A percentile compares a stretch with the other conserved stretches of the same genome.
Evolutionary conservation across 2,888 invertebrate genomes (phyloP).

Genomic region (Taenaris catops): DNA sequence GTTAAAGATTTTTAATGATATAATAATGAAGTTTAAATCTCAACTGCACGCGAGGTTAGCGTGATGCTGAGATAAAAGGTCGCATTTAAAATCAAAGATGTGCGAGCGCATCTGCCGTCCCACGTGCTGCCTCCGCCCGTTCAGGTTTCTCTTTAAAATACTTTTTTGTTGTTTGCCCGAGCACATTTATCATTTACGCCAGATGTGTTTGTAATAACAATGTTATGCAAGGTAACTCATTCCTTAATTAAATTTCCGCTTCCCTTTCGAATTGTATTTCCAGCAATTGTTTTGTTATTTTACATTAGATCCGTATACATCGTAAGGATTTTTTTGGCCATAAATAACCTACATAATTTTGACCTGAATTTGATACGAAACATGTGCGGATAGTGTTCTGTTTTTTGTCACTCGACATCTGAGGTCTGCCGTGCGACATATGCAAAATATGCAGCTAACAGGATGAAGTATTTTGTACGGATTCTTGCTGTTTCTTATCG

Average conservation of each 20-base stretch:
- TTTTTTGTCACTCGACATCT: conserved; percentile 68
- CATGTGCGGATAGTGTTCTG: conserved; percentile 55
- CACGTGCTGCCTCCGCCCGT: conserved; percentile 70
- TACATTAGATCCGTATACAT: too few species aligned
- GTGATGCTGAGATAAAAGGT: conserved; percentile 58
- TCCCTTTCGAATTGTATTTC: too few species aligned
- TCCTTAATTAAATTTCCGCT: conserved; percentile 69
- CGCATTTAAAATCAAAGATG: conserved; percentile 40
- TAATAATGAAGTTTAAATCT: conserved; percentile 59
- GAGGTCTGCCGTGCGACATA: conserved; percentile 58
- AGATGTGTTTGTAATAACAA: conserved; percentile 68
- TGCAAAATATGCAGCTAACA: conserved; percentile 53
- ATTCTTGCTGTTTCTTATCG: conserved; percentile 11
- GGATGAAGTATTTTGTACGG: conserved; percentile 32
- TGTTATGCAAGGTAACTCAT: conserved; percentile 52
- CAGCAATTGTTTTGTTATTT: too few species aligned
- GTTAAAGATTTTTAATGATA: conserved; percentile 41
- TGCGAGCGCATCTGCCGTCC: conserved; percentile 71
- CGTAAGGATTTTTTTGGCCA: too few species aligned
- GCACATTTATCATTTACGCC: conserved; percentile 67
- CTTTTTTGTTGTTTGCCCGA: conserved; percentile 52
- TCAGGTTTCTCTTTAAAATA: conserved; percentile 54
- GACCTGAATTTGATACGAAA: conserved; percentile 49
- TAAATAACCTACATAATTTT: too few species aligned
- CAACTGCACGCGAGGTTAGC: conserved; percentile 49